Evolutionary conservation across 2,113 vertebrate genomes (phyloP).

Genomic region (Ceyx cyanopectus): DNA sequence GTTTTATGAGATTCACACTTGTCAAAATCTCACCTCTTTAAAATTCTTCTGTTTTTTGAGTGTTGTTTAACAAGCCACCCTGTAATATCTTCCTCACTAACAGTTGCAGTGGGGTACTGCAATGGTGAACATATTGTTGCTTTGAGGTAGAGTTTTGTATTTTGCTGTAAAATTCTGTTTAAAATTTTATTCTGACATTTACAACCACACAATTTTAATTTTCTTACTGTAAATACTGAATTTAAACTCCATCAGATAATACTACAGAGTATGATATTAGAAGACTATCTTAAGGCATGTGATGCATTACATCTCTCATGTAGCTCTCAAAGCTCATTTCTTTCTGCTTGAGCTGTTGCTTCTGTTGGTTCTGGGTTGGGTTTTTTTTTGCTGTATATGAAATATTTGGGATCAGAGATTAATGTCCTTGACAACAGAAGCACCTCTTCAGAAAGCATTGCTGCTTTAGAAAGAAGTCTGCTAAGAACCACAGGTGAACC

Average conservation of each 20-base stretch:
- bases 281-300: not conserved
- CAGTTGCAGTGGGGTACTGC: not conserved
- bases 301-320: not conserved
- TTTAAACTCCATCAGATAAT: not conserved
- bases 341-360: not conserved
- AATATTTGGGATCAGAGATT: not conserved
- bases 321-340: not conserved
- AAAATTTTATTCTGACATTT: not conserved
- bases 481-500: not conserved
- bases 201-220: not conserved
- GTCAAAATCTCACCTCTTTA: not conserved
- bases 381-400: not conserved
- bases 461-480: not conserved
- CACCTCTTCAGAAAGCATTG: not conserved
- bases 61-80: not conserved
- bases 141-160: not conserved
- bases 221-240: not conserved
- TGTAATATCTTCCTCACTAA: not conserved
- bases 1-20: not conserved
- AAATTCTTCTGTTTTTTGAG: not conserved
- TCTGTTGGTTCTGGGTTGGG: fast-evolving
- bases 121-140: not conserved
- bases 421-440: not conserved
- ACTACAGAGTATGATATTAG: not conserved
- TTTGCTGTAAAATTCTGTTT: not conserved